Evolutionary conservation across 2,797 vertebrate genomes (phyloP).

Genomic region (Salarias fasciatus): DNA sequence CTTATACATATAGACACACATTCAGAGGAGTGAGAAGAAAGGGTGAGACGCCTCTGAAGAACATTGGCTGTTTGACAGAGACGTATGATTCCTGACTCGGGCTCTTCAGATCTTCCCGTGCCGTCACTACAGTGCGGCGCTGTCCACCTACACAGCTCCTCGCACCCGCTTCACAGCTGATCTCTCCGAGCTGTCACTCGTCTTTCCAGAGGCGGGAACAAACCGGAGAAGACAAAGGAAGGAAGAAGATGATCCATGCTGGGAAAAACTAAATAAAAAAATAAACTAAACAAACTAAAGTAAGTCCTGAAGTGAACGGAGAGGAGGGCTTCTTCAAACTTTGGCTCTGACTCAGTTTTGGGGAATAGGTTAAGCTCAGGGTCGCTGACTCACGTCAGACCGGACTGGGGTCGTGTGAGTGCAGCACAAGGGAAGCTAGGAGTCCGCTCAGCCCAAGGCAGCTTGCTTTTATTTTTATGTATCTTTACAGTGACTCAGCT

Average conservation of each 20-base stretch:
- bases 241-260: not conserved
- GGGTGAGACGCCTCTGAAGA: no score
- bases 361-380: not conserved
- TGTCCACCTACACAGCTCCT: slow-evolving; percentile 44
- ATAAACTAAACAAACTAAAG: no score
- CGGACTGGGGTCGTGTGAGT: no score
- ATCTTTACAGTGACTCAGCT: no score
- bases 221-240: slow-evolving; percentile 9
- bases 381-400: slow-evolving; percentile 4
- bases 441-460: no score
- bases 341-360: not conserved
- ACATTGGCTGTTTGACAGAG: no score
- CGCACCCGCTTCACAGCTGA: slow-evolving; percentile 9
- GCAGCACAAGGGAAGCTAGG: no score
- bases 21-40: no score
- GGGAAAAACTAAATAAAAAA: no score
- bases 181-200: slow-evolving; percentile 9
- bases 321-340: not conserved
- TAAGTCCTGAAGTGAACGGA: not conserved
- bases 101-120: slow-evolving; percentile 8
- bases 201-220: not conserved
- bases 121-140: not conserved
- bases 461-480: no score
- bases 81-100: no score
- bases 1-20: no score